Evolutionary conservation across 2,888 invertebrate genomes (phyloP).

Genomic region (Ormia ochracea): DNA sequence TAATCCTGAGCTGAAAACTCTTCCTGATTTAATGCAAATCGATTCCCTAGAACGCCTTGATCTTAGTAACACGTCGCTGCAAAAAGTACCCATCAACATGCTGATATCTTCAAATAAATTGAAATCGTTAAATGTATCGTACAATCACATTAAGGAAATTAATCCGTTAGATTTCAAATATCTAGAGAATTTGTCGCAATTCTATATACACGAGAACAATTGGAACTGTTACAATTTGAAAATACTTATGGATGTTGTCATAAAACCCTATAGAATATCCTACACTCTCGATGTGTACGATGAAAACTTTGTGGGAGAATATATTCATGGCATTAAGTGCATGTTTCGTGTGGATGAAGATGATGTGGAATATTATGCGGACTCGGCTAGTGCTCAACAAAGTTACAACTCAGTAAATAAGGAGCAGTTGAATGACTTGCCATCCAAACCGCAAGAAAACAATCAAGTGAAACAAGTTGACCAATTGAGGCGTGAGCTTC

Average conservation of each 20-base stretch:
- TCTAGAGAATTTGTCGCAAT: conserved; percentile 68
- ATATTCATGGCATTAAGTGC: conserved; percentile 71
- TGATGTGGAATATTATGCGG: conserved; percentile 60
- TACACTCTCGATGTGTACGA: conserved; percentile 66
- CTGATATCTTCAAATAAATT: conserved; percentile 66
- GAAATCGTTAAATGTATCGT: conserved; percentile 69
- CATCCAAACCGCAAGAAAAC: background rate
- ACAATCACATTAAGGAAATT: conserved; percentile 69
- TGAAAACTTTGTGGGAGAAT: conserved; percentile 68
- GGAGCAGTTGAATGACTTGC: background rate
- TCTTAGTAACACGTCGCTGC: conserved; percentile 70
- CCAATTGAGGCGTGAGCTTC: conserved; percentile 68
- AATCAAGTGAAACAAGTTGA: conserved; percentile 62
- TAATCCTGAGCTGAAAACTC: conserved; percentile 67
- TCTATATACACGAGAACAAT: conserved; percentile 71
- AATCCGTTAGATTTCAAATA: conserved; percentile 66
- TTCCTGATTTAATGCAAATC: conserved; percentile 70
- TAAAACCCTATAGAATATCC: conserved; percentile 66
- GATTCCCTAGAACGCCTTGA: conserved; percentile 68
- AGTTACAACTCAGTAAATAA: background rate
- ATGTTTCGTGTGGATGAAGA: conserved; percentile 69
- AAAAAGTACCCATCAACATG: conserved; percentile 65
- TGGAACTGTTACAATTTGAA: conserved; percentile 73
- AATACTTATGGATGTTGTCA: conserved; percentile 69
- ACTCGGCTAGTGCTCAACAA: background rate